These are phyloP conservation scores for Seira ritae DNA, from an alignment of 2,888 invertebrate genomes.

Conservation along the genomic window DNA sequence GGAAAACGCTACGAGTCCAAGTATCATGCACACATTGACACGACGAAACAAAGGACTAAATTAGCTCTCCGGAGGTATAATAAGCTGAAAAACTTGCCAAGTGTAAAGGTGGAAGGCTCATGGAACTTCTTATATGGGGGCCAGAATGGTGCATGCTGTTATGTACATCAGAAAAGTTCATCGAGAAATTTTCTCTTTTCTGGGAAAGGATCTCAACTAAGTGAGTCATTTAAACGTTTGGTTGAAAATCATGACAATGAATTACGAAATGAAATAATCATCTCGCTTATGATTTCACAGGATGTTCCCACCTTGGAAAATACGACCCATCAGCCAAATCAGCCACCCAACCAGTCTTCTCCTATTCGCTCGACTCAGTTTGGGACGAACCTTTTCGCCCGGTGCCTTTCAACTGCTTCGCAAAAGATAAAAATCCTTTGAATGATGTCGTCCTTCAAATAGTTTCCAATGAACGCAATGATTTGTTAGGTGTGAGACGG, in stretches of 20 bases:
- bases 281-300: too few relatives aligned
- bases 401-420: conserved; percentile 23
- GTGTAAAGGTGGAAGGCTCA: conserved; percentile 61
- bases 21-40: too few relatives aligned
- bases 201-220: conserved; percentile 62
- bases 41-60: too few relatives aligned
- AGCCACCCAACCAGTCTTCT: conserved; percentile 61
- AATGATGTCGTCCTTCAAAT: conserved; percentile 66
- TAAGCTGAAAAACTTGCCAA: conserved; percentile 58
- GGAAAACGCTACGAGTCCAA: too few relatives aligned
- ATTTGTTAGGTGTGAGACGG: conserved; percentile 59
- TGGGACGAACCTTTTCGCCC: conserved; percentile 62
- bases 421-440: conserved; percentile 34
- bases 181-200: conserved; percentile 41
- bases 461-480: conserved; percentile 31
- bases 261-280: too few relatives aligned
- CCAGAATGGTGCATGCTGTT: conserved; percentile 64
- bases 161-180: conserved; percentile 13
- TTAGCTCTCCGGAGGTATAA: too few relatives aligned
- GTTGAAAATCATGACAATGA: too few relatives aligned
- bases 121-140: conserved; percentile 70
- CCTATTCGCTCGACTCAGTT: conserved; percentile 55
- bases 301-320: too few relatives aligned
- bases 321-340: too few relatives aligned
- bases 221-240: conserved; percentile 67